Evolutionary conservation across 2,797 vertebrate genomes (phyloP).

Genomic region (Atherinosoma microstoma): DNA sequence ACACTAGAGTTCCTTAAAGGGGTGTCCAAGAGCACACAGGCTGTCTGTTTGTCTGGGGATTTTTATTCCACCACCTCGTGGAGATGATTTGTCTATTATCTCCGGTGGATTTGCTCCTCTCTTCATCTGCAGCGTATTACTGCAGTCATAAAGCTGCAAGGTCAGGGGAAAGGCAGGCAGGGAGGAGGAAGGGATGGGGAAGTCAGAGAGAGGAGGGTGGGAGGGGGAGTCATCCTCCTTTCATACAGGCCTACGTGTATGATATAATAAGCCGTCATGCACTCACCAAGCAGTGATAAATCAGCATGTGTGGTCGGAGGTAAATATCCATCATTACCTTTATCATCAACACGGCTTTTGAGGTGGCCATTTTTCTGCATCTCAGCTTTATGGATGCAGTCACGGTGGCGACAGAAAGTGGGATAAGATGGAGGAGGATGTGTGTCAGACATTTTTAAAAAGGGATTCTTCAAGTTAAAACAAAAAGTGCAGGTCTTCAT

Average conservation of each 20-base stretch:
- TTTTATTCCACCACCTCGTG: constrained; percentile 71
- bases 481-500: not conserved
- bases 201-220: not conserved
- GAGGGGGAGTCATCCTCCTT: constrained; percentile 12
- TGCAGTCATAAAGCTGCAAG: constrained; percentile 75
- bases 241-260: constrained; percentile 41
- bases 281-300: constrained; percentile 25
- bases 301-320: constrained; percentile 42
- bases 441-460: constrained; percentile 2
- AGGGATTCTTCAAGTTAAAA: not conserved
- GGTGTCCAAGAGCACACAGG: constrained; percentile 66
- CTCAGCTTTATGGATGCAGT: constrained; percentile 21
- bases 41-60: constrained; percentile 76
- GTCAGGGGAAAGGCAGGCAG: constrained; percentile 72
- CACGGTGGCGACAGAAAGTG: not conserved
- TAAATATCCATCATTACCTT: constrained; percentile 50
- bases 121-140: constrained; percentile 76
- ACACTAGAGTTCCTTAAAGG: constrained; percentile 73
- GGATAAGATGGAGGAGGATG: not conserved
- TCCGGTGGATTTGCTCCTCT: constrained; percentile 74
- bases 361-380: constrained; percentile 26
- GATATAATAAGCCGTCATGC: constrained; percentile 50
- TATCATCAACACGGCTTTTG: constrained; percentile 13
- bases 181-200: not conserved
- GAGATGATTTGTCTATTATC: constrained; percentile 80